These are phyloP conservation scores for Nasonia vitripennis DNA, from an alignment of 1,140 invertebrate genomes.

Conservation along the genomic window DNA sequence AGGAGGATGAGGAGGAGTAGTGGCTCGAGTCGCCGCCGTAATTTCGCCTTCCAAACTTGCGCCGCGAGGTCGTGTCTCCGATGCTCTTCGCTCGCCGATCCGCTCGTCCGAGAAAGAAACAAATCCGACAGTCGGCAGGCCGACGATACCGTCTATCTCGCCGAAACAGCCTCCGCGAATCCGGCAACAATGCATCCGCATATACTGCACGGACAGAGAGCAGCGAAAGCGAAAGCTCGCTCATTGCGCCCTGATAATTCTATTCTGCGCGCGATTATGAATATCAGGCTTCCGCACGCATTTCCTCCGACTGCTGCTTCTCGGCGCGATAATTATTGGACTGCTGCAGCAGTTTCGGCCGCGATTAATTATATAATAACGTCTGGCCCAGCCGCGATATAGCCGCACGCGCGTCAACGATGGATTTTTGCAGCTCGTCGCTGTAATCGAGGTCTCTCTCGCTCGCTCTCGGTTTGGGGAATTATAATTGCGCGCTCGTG, in stretches of 20 bases:
- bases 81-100: too few species aligned
- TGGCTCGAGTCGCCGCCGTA: background rate
- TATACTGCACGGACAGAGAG: background rate
- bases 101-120: too few species aligned
- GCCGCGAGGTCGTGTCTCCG: background rate
- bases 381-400: slow-evolving; percentile 4
- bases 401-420: background rate
- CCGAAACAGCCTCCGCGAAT: background rate
- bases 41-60: slow-evolving; percentile 29
- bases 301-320: background rate
- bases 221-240: background rate
- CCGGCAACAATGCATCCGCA: background rate
- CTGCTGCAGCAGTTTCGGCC: background rate
- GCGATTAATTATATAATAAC: slow-evolving; percentile 50
- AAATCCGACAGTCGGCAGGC: too few species aligned
- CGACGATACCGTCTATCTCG: background rate
- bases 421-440: background rate
- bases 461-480: background rate
- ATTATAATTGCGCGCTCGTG: background rate
- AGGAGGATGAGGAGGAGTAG: background rate
- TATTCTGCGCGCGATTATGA: slow-evolving; percentile 66
- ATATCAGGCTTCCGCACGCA: slow-evolving; percentile 49
- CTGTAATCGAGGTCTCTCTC: background rate
- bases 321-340: background rate
- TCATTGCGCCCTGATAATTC: slow-evolving; percentile 60